Conservation (phyloP, 2,113 vertebrate species). For the Mesitornis unicolor region DNA sequence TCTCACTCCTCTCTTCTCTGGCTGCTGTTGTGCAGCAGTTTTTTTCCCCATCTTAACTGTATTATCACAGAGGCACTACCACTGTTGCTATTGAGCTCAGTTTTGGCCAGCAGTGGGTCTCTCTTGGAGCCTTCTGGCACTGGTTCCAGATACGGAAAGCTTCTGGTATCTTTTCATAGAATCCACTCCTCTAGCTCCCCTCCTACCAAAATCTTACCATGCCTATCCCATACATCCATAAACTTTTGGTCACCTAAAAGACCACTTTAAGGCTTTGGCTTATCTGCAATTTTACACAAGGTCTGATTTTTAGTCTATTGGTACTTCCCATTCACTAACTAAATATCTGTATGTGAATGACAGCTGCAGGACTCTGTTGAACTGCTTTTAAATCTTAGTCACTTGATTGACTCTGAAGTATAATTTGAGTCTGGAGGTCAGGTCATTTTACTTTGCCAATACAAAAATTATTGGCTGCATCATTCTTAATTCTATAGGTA, state of each 20-base stretch:
- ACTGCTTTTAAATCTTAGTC: background rate
- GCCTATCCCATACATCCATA: background rate
- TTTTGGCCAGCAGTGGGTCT: fast-evolving
- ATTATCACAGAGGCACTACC: fast-evolving
- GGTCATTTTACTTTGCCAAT: background rate
- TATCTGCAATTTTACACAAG: background rate
- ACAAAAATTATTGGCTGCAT: background rate
- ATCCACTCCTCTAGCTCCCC: fast-evolving
- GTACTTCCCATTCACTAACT: background rate
- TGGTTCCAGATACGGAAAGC: background rate
- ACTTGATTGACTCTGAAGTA: background rate
- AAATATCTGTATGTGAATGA: background rate
- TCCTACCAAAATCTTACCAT: fast-evolving
- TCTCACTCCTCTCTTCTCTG: background rate
- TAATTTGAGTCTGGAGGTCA: background rate
- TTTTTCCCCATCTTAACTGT: fast-evolving
- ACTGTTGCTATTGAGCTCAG: fast-evolving
- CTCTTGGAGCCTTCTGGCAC: background rate
- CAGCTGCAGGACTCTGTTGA: background rate
- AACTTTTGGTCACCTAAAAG: background rate
- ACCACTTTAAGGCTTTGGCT: background rate
- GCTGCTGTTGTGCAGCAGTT: fast-evolving
- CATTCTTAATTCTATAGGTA: background rate
- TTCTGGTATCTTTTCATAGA: background rate
- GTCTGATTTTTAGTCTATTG: background rate